Evolutionary conservation across 2,888 invertebrate genomes (phyloP).

Genomic region (Conops quadrifasciatus): DNA sequence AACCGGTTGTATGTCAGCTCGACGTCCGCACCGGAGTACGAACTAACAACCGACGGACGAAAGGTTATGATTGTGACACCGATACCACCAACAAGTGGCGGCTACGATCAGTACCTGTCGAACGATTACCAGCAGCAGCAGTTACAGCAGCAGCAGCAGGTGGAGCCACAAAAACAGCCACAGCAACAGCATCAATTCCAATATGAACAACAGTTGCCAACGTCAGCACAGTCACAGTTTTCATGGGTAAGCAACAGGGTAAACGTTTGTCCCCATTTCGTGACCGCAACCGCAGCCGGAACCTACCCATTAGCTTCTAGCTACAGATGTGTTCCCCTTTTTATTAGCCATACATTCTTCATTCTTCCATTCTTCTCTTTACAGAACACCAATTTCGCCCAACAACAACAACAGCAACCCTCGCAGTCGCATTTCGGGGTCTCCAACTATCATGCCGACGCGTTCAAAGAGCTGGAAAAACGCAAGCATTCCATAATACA

Average conservation of each 20-base stretch:
- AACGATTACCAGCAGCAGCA: slow-evolving; percentile 25
- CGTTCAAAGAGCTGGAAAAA: slow-evolving; percentile 61
- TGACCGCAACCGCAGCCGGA: background rate
- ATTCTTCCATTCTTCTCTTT: slow-evolving; percentile 5
- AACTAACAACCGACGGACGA: slow-evolving; percentile 60
- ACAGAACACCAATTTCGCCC: slow-evolving; percentile 45
- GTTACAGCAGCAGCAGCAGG: slow-evolving; percentile 42
- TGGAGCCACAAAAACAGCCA: slow-evolving; percentile 27
- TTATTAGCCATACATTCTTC: too few relatives aligned
- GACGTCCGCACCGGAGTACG: slow-evolving; percentile 54
- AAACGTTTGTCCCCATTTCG: background rate
- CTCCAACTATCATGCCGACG: slow-evolving; percentile 63
- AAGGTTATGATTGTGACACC: slow-evolving; percentile 64
- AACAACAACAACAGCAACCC: slow-evolving; percentile 51
- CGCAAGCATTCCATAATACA: slow-evolving; percentile 39
- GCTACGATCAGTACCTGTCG: slow-evolving; percentile 45
- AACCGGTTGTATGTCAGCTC: slow-evolving; percentile 40
- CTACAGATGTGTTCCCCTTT: too few relatives aligned
- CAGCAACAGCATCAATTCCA: background rate
- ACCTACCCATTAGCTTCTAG: too few relatives aligned
- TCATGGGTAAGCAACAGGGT: background rate
- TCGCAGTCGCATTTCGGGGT: slow-evolving; percentile 57
- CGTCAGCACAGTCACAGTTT: background rate
- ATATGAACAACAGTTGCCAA: background rate
- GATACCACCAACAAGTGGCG: slow-evolving; percentile 52